A percentile compares a stretch with the other conserved stretches of the same genome.
Conservation (phyloP, 2,113 vertebrate genomes). For the Ahaetulla prasina region DNA sequence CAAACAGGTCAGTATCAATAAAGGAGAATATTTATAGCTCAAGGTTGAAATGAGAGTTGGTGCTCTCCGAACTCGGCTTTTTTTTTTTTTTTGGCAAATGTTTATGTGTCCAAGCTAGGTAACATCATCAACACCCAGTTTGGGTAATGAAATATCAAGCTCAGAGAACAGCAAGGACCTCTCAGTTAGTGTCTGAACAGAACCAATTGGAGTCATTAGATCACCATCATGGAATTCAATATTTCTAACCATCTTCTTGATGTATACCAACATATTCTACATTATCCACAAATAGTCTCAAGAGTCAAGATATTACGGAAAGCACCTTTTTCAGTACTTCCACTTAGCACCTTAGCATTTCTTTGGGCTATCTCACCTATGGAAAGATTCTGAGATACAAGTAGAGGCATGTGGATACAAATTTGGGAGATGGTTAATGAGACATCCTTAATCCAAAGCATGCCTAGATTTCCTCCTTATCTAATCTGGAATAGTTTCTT, state of each 20-base stretch:
- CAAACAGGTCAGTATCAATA: not conserved
- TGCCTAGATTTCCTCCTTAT: not conserved
- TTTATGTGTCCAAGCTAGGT: not conserved
- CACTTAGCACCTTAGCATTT: not conserved
- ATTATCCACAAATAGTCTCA: not conserved
- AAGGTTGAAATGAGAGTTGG: not conserved
- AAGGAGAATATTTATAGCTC: not conserved
- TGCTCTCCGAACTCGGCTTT: not conserved
- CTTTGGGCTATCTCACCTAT: not conserved
- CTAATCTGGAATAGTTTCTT: not conserved
- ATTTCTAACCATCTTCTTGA: not conserved
- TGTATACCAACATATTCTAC: not conserved
- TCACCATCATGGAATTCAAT: not conserved
- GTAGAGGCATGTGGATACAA: not conserved
- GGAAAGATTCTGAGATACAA: not conserved
- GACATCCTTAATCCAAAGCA: not conserved
- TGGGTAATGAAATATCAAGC: not conserved
- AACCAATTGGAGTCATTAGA: not conserved
- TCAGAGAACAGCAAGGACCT: not conserved
- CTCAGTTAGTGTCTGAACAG: not conserved
- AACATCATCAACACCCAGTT: not conserved
- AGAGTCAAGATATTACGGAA: not conserved
- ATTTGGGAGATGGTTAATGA: not conserved
- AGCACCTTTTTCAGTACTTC: not conserved
- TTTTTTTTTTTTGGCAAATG: not conserved